These are phyloP conservation scores for Oxygymnocypris stewartii DNA, from an alignment of 2,113 vertebrate species.

Conservation along the genomic window DNA sequence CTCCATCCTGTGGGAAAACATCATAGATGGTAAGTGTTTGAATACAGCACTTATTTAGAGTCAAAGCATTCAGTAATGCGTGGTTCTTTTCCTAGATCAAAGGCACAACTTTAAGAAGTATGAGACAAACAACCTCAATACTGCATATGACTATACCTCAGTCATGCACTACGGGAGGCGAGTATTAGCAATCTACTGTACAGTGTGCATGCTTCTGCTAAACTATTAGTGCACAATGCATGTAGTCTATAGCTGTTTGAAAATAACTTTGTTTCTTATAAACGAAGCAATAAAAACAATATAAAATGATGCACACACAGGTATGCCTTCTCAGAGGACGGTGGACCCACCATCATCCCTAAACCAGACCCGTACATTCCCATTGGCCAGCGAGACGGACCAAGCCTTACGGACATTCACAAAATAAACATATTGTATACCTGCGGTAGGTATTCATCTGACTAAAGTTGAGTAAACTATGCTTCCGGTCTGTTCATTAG, in stretches of 20 bases:
- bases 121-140: slow-evolving; percentile 75
- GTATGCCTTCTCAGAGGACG: slow-evolving; percentile 56
- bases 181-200: slow-evolving; percentile 37
- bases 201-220: background rate
- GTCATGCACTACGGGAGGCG: slow-evolving; percentile 81
- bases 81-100: slow-evolving; percentile 59
- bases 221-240: background rate
- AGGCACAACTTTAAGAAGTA: slow-evolving; percentile 77
- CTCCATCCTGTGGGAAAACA: slow-evolving; percentile 82
- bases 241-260: background rate
- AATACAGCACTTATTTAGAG: background rate
- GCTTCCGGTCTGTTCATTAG: background rate
- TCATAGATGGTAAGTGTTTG: slow-evolving; percentile 69
- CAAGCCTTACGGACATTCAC: slow-evolving; percentile 51
- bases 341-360: slow-evolving; percentile 52
- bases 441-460: slow-evolving; percentile 30
- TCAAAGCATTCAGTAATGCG: background rate
- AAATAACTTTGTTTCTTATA: background rate
- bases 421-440: slow-evolving; percentile 56
- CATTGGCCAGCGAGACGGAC: slow-evolving; percentile 54
- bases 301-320: slow-evolving; percentile 12
- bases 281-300: background rate
- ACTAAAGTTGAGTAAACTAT: background rate
- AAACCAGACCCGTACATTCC: slow-evolving; percentile 55
- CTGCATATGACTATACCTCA: slow-evolving; percentile 76